phyloP scores from a whole-genome alignment of 2,113 vertebrate genomes.

The Semicossyphus pulcher region DNA sequence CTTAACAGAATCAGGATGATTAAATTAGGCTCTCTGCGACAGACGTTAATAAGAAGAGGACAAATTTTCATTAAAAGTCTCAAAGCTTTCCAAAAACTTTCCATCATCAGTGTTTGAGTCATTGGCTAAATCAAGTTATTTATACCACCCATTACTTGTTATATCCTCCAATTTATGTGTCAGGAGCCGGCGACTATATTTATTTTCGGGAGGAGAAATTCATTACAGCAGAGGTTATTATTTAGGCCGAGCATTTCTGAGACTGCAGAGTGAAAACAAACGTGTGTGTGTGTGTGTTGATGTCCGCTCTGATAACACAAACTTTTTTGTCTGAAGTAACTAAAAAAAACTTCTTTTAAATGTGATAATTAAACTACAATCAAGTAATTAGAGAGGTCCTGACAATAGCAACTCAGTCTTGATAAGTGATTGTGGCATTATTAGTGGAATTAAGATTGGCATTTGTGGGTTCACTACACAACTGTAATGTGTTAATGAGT shows the following conservation, averaged over 20 bases:
- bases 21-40: not conserved
- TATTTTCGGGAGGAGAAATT: constrained; percentile 11
- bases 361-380: constrained; percentile 5
- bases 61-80: not conserved
- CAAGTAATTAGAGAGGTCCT: not conserved
- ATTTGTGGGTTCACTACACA: constrained; percentile 3
- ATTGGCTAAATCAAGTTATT: not conserved
- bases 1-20: constrained; percentile 2
- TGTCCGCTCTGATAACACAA: not conserved
- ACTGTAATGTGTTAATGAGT: constrained; percentile 33
- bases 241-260: not conserved
- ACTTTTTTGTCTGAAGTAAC: no score
- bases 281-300: no score
- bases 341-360: not conserved
- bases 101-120: not conserved
- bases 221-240: not conserved
- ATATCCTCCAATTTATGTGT: not conserved
- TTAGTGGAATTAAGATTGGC: not conserved
- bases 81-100: not conserved
- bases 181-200: not conserved
- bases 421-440: not conserved
- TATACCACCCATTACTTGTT: not conserved
- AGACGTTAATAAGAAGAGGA: not conserved
- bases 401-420: not conserved
- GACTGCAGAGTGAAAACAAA: constrained; percentile 1